A percentile compares a stretch with the other conserved stretches of the same genome.
phyloP scores from a whole-genome alignment of 2,888 invertebrate species.

The Ophioninae sp. region DNA sequence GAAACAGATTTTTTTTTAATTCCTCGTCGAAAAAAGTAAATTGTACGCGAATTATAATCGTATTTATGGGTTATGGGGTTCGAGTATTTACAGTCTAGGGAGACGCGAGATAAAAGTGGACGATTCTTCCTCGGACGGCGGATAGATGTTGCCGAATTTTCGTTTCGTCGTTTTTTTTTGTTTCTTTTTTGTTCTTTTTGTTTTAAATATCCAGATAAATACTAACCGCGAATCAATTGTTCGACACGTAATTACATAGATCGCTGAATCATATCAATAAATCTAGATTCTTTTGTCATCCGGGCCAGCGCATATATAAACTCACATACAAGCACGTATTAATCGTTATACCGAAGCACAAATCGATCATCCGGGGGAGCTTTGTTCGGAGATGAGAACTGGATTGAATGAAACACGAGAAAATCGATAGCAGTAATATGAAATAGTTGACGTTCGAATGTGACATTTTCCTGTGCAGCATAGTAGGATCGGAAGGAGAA shows the following conservation, averaged over 20 bases:
- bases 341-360: conserved; percentile 19
- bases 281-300: conserved; percentile 47
- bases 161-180: neutral
- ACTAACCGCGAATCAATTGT: conserved; percentile 42
- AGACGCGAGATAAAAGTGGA: conserved; percentile 15
- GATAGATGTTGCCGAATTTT: conserved; percentile 24
- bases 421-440: neutral
- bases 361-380: neutral
- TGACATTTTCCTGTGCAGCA: neutral
- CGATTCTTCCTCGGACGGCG: conserved; percentile 39
- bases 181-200: neutral
- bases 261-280: conserved; percentile 61
- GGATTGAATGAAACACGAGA: conserved; percentile 5
- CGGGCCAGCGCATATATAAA: conserved; percentile 49
- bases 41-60: conserved; percentile 21
- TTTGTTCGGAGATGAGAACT: neutral
- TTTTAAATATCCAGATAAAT: conserved; percentile 17
- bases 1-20: neutral
- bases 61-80: conserved; percentile 28
- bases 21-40: conserved; percentile 15
- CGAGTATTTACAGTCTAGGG: conserved; percentile 29
- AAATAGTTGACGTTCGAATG: neutral
- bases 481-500: neutral
- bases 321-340: conserved; percentile 25
- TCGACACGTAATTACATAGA: conserved; percentile 45